These are phyloP conservation scores for Phenganax marumi DNA, from an alignment of 92 coral and sea anemone species.

Conservation along the genomic window DNA sequence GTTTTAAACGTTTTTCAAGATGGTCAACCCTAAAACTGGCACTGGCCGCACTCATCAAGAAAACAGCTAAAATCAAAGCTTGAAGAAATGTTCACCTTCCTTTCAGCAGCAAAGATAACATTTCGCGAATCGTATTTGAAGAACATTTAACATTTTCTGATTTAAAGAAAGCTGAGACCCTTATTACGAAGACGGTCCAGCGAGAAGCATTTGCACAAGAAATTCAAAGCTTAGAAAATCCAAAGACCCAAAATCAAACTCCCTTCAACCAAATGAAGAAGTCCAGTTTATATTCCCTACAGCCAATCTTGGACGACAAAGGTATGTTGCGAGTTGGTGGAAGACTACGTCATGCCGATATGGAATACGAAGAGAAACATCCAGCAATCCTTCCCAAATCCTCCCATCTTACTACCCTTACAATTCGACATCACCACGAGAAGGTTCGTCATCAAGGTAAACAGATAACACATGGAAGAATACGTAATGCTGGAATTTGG, in stretches of 20 bases:
- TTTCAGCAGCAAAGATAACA: neutral
- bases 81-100: neutral
- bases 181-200: constrained; percentile 3
- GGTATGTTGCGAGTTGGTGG: constrained; percentile 57
- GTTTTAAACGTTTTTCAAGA: neutral
- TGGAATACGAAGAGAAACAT: constrained; percentile 53
- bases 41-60: neutral
- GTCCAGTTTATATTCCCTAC: constrained; percentile 18
- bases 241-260: too few relatives aligned
- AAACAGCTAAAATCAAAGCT: neutral
- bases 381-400: constrained; percentile 49
- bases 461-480: constrained; percentile 44
- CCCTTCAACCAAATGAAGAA: constrained; percentile 8
- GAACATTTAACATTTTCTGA: neutral
- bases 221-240: neutral
- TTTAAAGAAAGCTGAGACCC: neutral
- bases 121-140: neutral
- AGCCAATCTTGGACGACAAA: constrained; percentile 40
- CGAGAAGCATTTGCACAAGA: neutral
- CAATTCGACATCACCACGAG: constrained; percentile 41
- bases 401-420: constrained; percentile 45
- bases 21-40: constrained; percentile 10
- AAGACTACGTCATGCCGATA: constrained; percentile 14
- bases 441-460: constrained; percentile 54
- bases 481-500: constrained; percentile 34